A percentile compares a stretch with the other conserved stretches of the same genome.
phyloP scores from a whole-genome alignment of 2,797 vertebrate genomes.

The Argyrosomus regius region DNA sequence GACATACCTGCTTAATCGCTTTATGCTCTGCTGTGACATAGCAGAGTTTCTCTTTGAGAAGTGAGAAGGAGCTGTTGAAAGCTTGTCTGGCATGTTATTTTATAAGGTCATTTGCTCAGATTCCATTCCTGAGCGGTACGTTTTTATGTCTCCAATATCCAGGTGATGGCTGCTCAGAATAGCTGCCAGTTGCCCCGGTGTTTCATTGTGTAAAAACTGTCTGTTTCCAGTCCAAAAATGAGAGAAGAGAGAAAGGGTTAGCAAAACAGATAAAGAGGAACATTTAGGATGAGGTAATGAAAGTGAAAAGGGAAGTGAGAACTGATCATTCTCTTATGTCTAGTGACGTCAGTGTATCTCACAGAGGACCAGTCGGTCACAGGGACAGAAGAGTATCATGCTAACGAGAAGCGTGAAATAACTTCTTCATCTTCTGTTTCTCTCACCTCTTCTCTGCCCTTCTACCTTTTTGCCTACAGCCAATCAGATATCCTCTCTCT shows the following conservation, averaged over 20 bases:
- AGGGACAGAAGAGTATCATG: slow-evolving; percentile 10
- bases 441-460: slow-evolving; percentile 34
- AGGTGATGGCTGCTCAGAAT: slow-evolving; percentile 61
- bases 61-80: slow-evolving; percentile 63
- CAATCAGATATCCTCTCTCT: slow-evolving; percentile 35
- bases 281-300: slow-evolving; percentile 17
- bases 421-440: slow-evolving; percentile 49
- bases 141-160: slow-evolving; percentile 62
- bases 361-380: slow-evolving; percentile 11
- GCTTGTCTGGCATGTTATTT: slow-evolving; percentile 55
- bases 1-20: slow-evolving; percentile 55
- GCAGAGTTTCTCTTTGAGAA: slow-evolving; percentile 41
- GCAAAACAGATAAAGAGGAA: slow-evolving; percentile 11
- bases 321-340: background rate
- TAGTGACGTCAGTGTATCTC: background rate
- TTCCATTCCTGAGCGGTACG: slow-evolving; percentile 43
- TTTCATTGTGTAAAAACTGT: slow-evolving; percentile 24
- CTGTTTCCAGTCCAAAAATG: slow-evolving; percentile 6
- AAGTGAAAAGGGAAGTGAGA: slow-evolving; percentile 29
- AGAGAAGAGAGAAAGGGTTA: background rate
- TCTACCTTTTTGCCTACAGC: slow-evolving; percentile 24
- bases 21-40: slow-evolving; percentile 27
- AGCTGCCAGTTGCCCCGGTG: slow-evolving; percentile 48
- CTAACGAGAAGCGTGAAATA: slow-evolving; percentile 45
- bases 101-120: slow-evolving; percentile 58